Evolutionary conservation across 92 coral and sea anemone species (phyloP), one percentile per base, ranked within the genome.

Genomic region (Epizoanthus ramosus): DNA sequence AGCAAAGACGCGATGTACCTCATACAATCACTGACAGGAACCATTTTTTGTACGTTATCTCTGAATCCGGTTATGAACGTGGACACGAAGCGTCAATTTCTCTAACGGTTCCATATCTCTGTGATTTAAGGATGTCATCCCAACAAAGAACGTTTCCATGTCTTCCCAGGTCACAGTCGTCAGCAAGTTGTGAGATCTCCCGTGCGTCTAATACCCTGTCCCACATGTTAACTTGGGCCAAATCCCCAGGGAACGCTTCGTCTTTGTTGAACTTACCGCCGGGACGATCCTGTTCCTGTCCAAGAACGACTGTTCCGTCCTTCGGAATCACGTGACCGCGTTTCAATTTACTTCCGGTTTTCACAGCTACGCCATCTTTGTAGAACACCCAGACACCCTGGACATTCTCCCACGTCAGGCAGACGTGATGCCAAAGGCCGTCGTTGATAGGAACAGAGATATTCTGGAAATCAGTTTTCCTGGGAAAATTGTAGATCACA

Each of bases 221-320:
- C 82, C 82, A 77, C 23, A 77, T 61, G 23, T 77, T 77, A 57
- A 77, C 82, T 39, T 77, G 70, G 7, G 59, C 39, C 57, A 77
- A 35, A 35, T 65, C 66, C 15, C 82, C 82, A 41, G 82, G 82
- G 43, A 77, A 77, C 0, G 82, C 82, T 39, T 77, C 71, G 3
- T 77, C 71, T 54, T 77, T 77, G 82, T 77, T 60, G 41, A 77
- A 77, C 6, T 61, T 77, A n/a, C 82, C 82, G 9, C 82, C 82
- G 3, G 82, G 82, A 1, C 45, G 15, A 21, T 77, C 82, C 52
- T 77, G 82, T 21, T 77, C 82, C 37, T 77, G 82, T 41, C 82
- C 82, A 1, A 77, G 59, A 69, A 77, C 82, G 24, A 77, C 82
- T 59, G 52, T 77, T 5, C 82, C 82, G 22, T 77, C 82, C 69